A percentile compares a stretch with the other conserved stretches of the same genome.
phyloP scores from a whole-genome alignment of 2,888 invertebrate species.

The Microdon myrmicae region DNA sequence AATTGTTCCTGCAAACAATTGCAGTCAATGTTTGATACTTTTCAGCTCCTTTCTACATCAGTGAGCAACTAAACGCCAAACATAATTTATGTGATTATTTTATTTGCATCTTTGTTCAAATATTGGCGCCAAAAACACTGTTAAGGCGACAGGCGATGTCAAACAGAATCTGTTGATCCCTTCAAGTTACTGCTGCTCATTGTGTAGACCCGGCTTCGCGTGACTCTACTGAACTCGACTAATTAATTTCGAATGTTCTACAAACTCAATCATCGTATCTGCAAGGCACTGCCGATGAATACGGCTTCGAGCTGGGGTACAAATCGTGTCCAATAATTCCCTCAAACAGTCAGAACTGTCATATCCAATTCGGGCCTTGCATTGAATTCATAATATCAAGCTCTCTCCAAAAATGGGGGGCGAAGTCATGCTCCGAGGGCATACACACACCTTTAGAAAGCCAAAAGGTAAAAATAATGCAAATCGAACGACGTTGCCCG shows the following conservation, averaged over 20 bases:
- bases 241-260: conserved; percentile 49
- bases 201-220: conserved; percentile 29
- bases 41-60: neutral
- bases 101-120: conserved; percentile 20
- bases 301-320: neutral
- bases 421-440: conserved; percentile 12
- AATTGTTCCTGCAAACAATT: conserved; percentile 21
- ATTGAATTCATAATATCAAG: conserved; percentile 31
- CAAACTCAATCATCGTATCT: conserved; percentile 35
- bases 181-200: conserved; percentile 16
- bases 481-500: conserved; percentile 40
- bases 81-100: neutral
- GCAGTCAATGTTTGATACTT: neutral
- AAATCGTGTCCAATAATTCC: conserved; percentile 37
- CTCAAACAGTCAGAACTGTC: conserved; percentile 45
- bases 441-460: conserved; percentile 33
- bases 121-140: conserved; percentile 42
- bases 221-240: conserved; percentile 28
- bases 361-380: conserved; percentile 36
- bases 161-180: conserved; percentile 31
- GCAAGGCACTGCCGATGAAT: neutral
- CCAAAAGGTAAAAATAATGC: neutral
- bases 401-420: conserved; percentile 3
- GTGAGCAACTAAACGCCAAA: neutral
- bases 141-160: conserved; percentile 34